A percentile compares a stretch with the other conserved stretches of the same genome.
phyloP scores from a whole-genome alignment of 2,888 invertebrate species.

The Brachynemurus nebulosus region DNA sequence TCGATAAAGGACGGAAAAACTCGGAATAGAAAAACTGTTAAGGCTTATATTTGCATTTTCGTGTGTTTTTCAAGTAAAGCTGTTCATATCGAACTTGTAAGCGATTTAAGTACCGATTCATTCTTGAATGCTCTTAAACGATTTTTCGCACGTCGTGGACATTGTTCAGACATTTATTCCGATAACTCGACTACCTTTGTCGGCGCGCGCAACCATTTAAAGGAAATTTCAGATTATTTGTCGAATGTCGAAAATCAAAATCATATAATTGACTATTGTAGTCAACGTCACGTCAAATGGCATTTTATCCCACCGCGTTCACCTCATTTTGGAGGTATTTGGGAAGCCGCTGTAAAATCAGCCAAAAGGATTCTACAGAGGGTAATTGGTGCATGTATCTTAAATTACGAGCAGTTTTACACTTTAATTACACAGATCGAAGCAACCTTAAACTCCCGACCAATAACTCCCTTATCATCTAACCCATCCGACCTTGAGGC shows the following conservation, averaged over 20 bases:
- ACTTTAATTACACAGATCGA: constrained; percentile 19
- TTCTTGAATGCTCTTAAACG: constrained; percentile 23
- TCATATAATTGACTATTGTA: not conserved
- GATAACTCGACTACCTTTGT: constrained; percentile 25
- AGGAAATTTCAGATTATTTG: not conserved
- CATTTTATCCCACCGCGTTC: constrained; percentile 20
- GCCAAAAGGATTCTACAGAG: constrained; percentile 20
- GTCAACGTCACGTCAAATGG: constrained; percentile 15
- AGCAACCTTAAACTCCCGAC: constrained; percentile 19
- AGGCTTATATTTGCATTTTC: constrained; percentile 21
- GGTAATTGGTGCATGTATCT: constrained; percentile 10
- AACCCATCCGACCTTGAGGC: constrained; percentile 17
- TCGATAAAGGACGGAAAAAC: no score
- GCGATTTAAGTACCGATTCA: constrained; percentile 20
- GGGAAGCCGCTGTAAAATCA: constrained; percentile 21
- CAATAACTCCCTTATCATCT: constrained; percentile 16
- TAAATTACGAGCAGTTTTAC: constrained; percentile 19
- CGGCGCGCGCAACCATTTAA: constrained; percentile 16
- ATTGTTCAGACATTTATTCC: constrained; percentile 19
- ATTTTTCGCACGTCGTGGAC: constrained; percentile 23
- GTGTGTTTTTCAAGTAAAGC: constrained; percentile 24
- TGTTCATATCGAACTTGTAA: constrained; percentile 24
- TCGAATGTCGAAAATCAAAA: not conserved
- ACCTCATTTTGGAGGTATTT: constrained; percentile 21
- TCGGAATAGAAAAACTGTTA: no score